Evolutionary conservation across 2,113 vertebrate genomes (phyloP), one percentile per base, ranked within the genome.

Genomic region (Laticauda laticaudata): DNA sequence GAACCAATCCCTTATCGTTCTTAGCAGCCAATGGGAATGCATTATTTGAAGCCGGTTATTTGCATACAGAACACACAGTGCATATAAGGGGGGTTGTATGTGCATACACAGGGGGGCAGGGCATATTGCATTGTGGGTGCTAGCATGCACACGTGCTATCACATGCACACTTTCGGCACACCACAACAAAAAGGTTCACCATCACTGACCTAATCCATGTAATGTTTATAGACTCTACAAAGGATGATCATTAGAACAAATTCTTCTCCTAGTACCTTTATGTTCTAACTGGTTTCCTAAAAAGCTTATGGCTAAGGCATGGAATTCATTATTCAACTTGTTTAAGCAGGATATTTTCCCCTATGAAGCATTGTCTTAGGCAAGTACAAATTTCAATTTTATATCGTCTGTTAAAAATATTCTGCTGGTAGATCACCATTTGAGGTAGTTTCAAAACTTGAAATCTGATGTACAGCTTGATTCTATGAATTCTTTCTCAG

Each of bases 251-350:
- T 87, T 26, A 86, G 87, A 4, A 39, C 87, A 54, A 91, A 64
- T 43, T 88, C 89, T 3, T 88, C n/a, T 94, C 4, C 85, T 93
- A 57, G 53, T 59, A 94, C 75, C 48, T 81, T 93, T 21, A 48
- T 90, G 8, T 61, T 93, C 29, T 93, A 59, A 29, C 69, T 61
- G 12, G 21, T 39, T 88, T 92, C 39, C 93, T 93, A n/a, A 45
- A 64, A 45, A 89, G 59, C 93, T 87, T 93, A 92, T 92, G 56
- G 34, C 90, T 86, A 91, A 88, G 8, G 12, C 2, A 26, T 90
- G 53, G 54, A 45, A 5, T 89, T 57, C 48, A 90, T 90, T 57
- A 85, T 86, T 34, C 10, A 53, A 15, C 10, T 88, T 92, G 18
- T 45, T 90, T 12, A 20, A 4, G 54, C 23, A 43, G 15, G 48